phyloP scores from a whole-genome alignment of 2,113 vertebrate species.

The Aegypius monachus region DNA sequence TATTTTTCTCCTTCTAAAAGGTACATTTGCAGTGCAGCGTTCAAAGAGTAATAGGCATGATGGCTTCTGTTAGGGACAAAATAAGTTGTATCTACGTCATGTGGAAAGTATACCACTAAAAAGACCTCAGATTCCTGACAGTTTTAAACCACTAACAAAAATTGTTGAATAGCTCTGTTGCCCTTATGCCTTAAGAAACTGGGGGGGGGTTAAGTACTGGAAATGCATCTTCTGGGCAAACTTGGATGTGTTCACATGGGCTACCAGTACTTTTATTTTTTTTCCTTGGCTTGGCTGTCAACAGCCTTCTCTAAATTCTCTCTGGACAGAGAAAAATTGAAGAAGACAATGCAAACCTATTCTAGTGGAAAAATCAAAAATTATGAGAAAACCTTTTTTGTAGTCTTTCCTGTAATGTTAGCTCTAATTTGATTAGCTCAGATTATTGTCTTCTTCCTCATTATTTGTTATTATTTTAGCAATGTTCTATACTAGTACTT shows the following conservation, averaged over 20 bases:
- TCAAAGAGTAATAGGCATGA: not conserved
- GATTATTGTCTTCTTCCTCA: not conserved
- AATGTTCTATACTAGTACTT: not conserved
- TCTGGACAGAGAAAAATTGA: not conserved
- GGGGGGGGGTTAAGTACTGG: not conserved
- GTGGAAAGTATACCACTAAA: not conserved
- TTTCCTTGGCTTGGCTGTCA: not conserved
- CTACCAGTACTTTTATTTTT: not conserved
- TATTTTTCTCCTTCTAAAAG: not conserved
- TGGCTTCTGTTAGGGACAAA: not conserved
- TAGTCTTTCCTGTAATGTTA: not conserved
- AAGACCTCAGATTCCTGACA: slow-evolving; percentile 27
- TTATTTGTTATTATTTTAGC: not conserved
- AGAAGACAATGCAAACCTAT: not conserved
- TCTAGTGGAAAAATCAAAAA: not conserved
- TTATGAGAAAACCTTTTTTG: not conserved
- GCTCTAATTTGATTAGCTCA: not conserved
- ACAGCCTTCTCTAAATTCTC: not conserved
- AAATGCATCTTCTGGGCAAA: slow-evolving; percentile 8
- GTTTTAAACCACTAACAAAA: slow-evolving; percentile 33
- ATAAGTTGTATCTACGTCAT: not conserved
- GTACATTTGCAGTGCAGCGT: not conserved
- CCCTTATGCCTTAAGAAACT: slow-evolving; percentile 9
- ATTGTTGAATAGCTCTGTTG: slow-evolving; percentile 16
- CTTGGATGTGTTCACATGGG: not conserved